Conservation (phyloP, 2,888 invertebrate genomes). For the Pemphredon lugubris region DNA sequence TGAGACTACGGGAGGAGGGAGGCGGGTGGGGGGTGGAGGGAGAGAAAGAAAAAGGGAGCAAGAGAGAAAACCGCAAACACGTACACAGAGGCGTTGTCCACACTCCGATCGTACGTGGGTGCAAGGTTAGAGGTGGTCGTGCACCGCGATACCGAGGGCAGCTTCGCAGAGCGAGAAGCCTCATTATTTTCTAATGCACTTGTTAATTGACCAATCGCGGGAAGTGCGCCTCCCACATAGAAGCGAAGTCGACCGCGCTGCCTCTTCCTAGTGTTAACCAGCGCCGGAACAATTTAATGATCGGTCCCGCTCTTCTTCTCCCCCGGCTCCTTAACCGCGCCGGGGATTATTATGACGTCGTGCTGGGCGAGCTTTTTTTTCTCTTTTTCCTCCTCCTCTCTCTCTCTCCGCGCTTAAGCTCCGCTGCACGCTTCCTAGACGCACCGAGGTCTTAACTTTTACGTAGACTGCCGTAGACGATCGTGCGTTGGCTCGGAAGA, state of each 20-base stretch:
- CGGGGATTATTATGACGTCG: slow-evolving; percentile 72
- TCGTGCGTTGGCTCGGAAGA: not conserved
- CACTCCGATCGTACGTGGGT: slow-evolving; percentile 6
- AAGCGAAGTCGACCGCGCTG: slow-evolving; percentile 32
- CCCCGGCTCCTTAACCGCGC: slow-evolving; percentile 27
- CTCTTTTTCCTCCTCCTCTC: slow-evolving; percentile 11
- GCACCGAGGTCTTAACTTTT: no score
- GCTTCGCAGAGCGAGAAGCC: slow-evolving; percentile 52
- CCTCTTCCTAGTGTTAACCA: slow-evolving; percentile 76
- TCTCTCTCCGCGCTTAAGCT: not conserved
- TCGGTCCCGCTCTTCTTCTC: slow-evolving; percentile 64
- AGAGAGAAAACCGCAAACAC: not conserved
- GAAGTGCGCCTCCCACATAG: slow-evolving; percentile 68
- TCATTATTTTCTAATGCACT: slow-evolving; percentile 80
- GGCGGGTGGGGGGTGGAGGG: no score
- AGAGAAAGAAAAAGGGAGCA: no score
- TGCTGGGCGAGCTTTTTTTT: slow-evolving; percentile 46
- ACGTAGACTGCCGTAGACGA: not conserved
- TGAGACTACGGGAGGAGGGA: no score
- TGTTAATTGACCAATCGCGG: slow-evolving; percentile 79
- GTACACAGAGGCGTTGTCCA: not conserved
- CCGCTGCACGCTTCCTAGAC: slow-evolving; percentile 2
- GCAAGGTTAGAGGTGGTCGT: slow-evolving; percentile 50
- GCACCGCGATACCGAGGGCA: slow-evolving; percentile 20
- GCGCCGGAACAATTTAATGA: slow-evolving; percentile 80